These are phyloP conservation scores for Drosophila busckii DNA, from an alignment of 1,140 invertebrate species.

Conservation along the genomic window DNA sequence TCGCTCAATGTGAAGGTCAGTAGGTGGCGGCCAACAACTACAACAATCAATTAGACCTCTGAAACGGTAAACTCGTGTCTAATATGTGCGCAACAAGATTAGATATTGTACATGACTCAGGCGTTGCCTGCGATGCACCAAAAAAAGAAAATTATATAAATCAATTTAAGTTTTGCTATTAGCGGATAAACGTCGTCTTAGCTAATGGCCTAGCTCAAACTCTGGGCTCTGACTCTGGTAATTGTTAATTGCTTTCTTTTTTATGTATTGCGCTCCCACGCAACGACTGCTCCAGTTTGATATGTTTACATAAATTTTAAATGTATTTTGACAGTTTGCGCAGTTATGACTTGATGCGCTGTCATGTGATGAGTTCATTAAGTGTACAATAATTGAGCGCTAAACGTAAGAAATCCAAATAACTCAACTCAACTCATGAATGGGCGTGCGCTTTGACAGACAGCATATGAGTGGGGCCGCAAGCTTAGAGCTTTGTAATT, in stretches of 20 bases:
- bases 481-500: conserved; percentile 6
- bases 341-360: conserved; percentile 73
- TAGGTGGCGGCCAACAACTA: conserved; percentile 67
- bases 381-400: conserved; percentile 70
- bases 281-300: conserved; percentile 55
- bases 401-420: too few relatives aligned
- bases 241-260: conserved; percentile 70
- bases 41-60: conserved; percentile 70
- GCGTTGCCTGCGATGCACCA: not conserved
- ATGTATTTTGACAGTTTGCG: conserved; percentile 73
- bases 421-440: conserved; percentile 44
- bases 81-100: conserved; percentile 40
- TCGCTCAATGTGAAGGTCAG: conserved; percentile 73
- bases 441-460: conserved; percentile 68
- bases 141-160: not conserved
- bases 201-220: conserved; percentile 53
- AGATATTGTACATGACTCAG: conserved; percentile 33
- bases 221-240: conserved; percentile 28
- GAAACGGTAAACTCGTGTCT: conserved; percentile 64
- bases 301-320: conserved; percentile 31
- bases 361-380: conserved; percentile 75
- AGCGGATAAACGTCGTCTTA: conserved; percentile 66
- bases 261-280: conserved; percentile 32
- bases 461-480: conserved; percentile 2
- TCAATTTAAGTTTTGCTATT: conserved; percentile 3